Conservation (phyloP, 2,797 vertebrate species). For the Sebastes cheni region DNA sequence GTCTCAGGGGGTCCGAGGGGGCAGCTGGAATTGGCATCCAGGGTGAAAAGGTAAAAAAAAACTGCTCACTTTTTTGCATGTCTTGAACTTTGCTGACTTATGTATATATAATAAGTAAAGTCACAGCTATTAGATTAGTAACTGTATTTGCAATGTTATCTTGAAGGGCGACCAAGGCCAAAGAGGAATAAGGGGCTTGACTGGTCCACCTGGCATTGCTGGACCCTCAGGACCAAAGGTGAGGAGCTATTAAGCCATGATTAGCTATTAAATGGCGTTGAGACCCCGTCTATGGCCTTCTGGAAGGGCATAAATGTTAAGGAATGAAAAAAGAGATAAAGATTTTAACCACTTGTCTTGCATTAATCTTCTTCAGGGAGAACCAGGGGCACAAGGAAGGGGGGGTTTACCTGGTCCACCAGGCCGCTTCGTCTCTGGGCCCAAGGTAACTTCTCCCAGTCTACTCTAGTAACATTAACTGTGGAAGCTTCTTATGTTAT, state of each 20-base stretch:
- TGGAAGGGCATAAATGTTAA: neutral
- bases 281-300: neutral
- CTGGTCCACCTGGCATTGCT: constrained; percentile 84
- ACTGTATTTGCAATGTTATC: neutral
- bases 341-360: neutral
- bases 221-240: constrained; percentile 91
- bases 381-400: constrained; percentile 86
- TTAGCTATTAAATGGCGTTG: neutral
- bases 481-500: too few species aligned
- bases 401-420: constrained; percentile 84
- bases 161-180: constrained; percentile 91
- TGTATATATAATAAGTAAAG: neutral
- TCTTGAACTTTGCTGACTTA: neutral
- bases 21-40: constrained; percentile 85
- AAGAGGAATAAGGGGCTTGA: constrained; percentile 87
- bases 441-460: constrained; percentile 82
- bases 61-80: neutral
- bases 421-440: constrained; percentile 85
- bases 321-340: neutral
- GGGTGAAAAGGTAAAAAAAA: constrained; percentile 87
- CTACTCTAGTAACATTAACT: neutral
- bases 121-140: neutral
- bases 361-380: constrained; percentile 80
- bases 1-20: constrained; percentile 87
- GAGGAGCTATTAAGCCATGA: neutral